phyloP scores from a whole-genome alignment of 2,797 vertebrate species.

The Sardinella longiceps region DNA sequence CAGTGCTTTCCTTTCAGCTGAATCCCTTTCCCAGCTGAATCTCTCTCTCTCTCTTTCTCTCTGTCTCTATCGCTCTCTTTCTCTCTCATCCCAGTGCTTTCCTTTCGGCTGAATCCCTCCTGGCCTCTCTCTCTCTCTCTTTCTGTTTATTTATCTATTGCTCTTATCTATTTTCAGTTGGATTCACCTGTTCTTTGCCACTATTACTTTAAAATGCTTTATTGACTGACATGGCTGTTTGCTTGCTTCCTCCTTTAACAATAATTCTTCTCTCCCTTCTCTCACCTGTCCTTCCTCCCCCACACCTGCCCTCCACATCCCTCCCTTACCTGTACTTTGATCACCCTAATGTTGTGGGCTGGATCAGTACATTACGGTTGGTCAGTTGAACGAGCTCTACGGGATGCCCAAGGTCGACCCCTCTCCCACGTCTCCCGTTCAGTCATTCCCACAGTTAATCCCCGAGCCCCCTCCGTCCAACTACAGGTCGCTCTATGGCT shows the following conservation, averaged over 20 bases:
- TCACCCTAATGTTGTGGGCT: background rate
- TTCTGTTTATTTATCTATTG: background rate
- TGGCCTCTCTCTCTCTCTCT: slow-evolving; percentile 27
- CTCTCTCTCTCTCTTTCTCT: slow-evolving; percentile 16
- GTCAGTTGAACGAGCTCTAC: slow-evolving; percentile 86
- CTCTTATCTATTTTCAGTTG: slow-evolving; percentile 20
- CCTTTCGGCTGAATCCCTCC: too few species aligned
- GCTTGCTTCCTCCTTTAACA: background rate
- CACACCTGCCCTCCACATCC: slow-evolving; percentile 40
- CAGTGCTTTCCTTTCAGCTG: too few species aligned
- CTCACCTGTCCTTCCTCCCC: slow-evolving; percentile 22
- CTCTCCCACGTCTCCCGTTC: slow-evolving; percentile 67
- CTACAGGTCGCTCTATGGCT: slow-evolving; percentile 70
- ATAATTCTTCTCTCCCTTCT: slow-evolving; percentile 50
- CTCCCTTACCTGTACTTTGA: slow-evolving; percentile 34
- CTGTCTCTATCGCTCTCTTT: slow-evolving; percentile 30
- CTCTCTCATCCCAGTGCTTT: too few species aligned
- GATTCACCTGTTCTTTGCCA: background rate
- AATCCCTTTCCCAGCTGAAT: too few species aligned
- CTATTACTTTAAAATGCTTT: background rate
- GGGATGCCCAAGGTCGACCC: slow-evolving; percentile 70
- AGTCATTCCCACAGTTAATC: slow-evolving; percentile 72
- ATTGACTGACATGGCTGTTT: background rate
- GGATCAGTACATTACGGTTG: slow-evolving; percentile 88
- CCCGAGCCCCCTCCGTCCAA: slow-evolving; percentile 67